Base-by-base conservation (phyloP, 2,888 invertebrate genomes). In the Lasius platythorax region DNA sequence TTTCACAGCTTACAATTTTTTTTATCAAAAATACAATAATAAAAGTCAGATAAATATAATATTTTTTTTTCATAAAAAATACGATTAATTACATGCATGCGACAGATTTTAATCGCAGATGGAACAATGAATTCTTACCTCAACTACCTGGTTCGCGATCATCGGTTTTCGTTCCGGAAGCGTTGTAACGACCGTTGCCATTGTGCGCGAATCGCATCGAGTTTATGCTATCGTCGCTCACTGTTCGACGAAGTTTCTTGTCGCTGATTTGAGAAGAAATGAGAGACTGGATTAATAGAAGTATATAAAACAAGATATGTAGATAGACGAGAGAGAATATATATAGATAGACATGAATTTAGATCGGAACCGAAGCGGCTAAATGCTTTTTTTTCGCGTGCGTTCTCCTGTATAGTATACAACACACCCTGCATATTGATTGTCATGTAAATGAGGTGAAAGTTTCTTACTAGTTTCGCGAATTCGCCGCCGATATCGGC, bases 181-280 rank as follows among this genome's bases (percentile, higher is more conserved):
- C 67, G 58, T 84, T 85, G 33, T 85, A 83, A 70, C 87, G 87
- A 63, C 76, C 83, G 40, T 70, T 70, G 2, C 9, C 53, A 9
- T 72, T 72, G 81, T 86, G 78, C 64, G 82, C 73, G 70, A 88
- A 70, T 88, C 84, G 86, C 23, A 84, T 67, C 8, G 90, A 83
- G 30, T 86, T 88, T 78, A 93, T 90, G 40, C 90, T 92, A 43
- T 91, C 87, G 61, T 92, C 92, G 67, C 93, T 93, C 23, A 91
- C 87, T 23, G 91, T 90, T 50, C 93, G 88, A 40, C 92, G 91
- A n/a, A 93, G 88, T 70, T 87, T 90, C 66, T 86, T 93, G 9
- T 90, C 90, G 46, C 92, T 92, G 84, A 9, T 70, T 76, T 66
- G 74, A 50, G 37, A 63, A 40, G 9, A 12, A 67, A 82, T 30